Evolutionary conservation across 2,888 invertebrate genomes (phyloP).

Genomic region (Esperia sulphurella): DNA sequence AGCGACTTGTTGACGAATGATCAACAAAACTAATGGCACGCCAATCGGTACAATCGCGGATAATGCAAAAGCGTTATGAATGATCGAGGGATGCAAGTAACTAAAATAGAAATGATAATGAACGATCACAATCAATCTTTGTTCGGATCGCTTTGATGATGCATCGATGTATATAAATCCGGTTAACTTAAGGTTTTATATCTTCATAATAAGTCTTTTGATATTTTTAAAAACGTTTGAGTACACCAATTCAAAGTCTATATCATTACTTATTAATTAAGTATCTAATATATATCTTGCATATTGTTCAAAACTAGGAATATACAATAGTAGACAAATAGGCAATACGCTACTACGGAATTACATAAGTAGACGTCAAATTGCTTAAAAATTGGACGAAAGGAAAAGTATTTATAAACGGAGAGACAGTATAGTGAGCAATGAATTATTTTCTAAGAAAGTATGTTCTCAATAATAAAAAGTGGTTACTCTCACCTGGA

Average conservation of each 20-base stretch:
- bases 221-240: too few species aligned
- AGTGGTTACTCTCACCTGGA: not conserved
- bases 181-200: not conserved
- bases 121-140: conserved; percentile 12
- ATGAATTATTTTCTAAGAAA: too few species aligned
- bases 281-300: too few species aligned
- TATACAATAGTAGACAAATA: too few species aligned
- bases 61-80: conserved; percentile 11
- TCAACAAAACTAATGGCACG: conserved; percentile 5
- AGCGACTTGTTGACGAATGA: conserved; percentile 7
- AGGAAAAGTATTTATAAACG: not conserved
- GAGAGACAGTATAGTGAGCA: too few species aligned
- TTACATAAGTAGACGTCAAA: too few species aligned
- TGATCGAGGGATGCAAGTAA: conserved; percentile 3
- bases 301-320: too few species aligned
- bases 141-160: conserved; percentile 11
- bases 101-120: conserved; percentile 14
- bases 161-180: conserved; percentile 8
- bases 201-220: too few species aligned
- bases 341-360: too few species aligned
- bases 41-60: conserved; percentile 4
- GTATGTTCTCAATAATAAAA: not conserved
- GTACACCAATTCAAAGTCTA: too few species aligned
- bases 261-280: too few species aligned
- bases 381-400: too few species aligned